Conservation (phyloP, 1,140 invertebrate species). For the Tachypleus tridentatus region DNA sequence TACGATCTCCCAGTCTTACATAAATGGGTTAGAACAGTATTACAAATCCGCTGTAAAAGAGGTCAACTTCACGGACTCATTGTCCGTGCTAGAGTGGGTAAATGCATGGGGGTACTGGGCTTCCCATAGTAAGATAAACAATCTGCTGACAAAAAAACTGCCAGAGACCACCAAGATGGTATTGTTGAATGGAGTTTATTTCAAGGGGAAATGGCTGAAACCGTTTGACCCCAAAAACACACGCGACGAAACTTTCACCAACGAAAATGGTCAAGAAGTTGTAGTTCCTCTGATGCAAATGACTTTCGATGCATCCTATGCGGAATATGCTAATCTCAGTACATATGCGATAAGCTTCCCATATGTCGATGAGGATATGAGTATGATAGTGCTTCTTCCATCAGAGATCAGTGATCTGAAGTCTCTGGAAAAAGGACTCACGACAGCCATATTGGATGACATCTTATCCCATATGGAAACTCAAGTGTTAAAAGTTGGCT, state of each 20-base stretch:
- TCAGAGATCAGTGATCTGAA: conserved; percentile 22
- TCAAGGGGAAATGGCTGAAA: conserved; percentile 30
- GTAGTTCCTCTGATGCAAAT: conserved; percentile 25
- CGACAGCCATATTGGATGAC: conserved; percentile 16
- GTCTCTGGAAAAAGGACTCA: conserved; percentile 21
- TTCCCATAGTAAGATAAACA: conserved; percentile 49
- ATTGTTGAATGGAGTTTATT: conserved; percentile 34
- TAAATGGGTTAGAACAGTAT: conserved; percentile 45
- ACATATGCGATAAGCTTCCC: conserved; percentile 72
- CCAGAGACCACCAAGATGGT: conserved; percentile 46
- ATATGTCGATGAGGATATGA: conserved; percentile 66
- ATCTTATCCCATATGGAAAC: conserved; percentile 20
- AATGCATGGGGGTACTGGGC: conserved; percentile 52
- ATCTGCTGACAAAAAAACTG: conserved; percentile 40
- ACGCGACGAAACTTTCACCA: conserved; percentile 24
- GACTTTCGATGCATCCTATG: conserved; percentile 23
- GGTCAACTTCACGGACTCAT: conserved; percentile 45
- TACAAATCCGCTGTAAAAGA: conserved; percentile 37
- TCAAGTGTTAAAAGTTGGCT: conserved; percentile 52
- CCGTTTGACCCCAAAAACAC: conserved; percentile 36
- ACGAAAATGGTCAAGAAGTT: conserved; percentile 23
- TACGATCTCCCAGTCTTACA: conserved; percentile 44
- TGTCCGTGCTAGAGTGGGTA: conserved; percentile 48
- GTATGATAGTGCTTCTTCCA: conserved; percentile 50
- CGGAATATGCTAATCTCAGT: conserved; percentile 38